Conservation (phyloP, 2,888 invertebrate genomes). For the Drosophila subquinaria region DNA sequence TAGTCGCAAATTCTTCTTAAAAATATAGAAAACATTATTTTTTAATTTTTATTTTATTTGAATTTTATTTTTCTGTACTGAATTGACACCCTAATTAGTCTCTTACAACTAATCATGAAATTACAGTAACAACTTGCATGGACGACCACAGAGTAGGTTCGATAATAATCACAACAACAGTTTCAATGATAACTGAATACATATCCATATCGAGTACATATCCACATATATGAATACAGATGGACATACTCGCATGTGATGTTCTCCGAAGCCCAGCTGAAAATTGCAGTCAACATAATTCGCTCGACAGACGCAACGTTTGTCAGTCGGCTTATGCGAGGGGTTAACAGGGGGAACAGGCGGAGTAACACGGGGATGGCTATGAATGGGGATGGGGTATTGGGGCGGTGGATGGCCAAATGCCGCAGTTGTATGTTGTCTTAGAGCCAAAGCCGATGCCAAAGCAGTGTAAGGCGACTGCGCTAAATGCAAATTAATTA, state of each 20-base stretch:
- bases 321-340: constrained; percentile 32
- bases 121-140: constrained; percentile 38
- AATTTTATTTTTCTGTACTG: neutral
- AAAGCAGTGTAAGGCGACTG: constrained; percentile 40
- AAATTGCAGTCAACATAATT: constrained; percentile 71
- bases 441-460: constrained; percentile 40
- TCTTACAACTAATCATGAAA: constrained; percentile 46
- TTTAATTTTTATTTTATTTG: too few species aligned
- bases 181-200: constrained; percentile 35
- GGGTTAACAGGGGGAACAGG: neutral
- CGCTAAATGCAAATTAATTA: constrained; percentile 71
- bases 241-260: constrained; percentile 4
- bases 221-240: neutral
- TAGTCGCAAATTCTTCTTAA: too few species aligned
- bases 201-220: constrained; percentile 12
- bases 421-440: constrained; percentile 54
- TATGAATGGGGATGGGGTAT: neutral
- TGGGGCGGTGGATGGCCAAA: constrained; percentile 35
- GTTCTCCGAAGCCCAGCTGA: constrained; percentile 42
- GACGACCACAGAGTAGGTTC: constrained; percentile 33
- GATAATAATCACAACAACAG: constrained; percentile 48
- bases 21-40: too few species aligned
- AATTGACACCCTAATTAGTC: constrained; percentile 9
- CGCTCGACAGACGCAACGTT: constrained; percentile 28
- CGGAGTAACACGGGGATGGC: neutral